phyloP scores from a whole-genome alignment of 2,113 vertebrate genomes.

The Gambusia holbrooki region DNA sequence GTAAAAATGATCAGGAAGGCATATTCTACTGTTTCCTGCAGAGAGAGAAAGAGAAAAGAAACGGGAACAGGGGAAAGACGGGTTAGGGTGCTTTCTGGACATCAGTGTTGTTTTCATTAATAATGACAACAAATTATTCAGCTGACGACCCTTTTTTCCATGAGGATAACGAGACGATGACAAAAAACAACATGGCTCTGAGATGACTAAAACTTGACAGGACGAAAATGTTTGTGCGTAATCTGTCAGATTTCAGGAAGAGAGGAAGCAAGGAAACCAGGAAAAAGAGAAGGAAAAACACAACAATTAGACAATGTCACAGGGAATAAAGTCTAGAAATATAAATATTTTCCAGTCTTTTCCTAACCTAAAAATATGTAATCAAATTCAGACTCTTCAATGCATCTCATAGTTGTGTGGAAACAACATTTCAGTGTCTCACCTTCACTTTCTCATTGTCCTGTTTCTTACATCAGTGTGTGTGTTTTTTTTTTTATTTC shows the following conservation, averaged over 20 bases:
- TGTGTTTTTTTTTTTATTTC: background rate
- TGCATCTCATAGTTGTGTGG: background rate
- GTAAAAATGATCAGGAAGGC: constrained; percentile 99
- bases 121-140: too few species aligned
- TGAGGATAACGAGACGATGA: too few species aligned
- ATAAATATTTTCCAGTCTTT: background rate
- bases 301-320: background rate
- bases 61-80: background rate
- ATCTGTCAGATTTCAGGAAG: background rate
- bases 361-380: background rate
- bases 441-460: constrained; percentile 30
- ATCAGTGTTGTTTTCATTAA: background rate
- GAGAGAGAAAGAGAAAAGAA: background rate
- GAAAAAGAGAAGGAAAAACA: too few species aligned
- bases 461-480: constrained; percentile 14
- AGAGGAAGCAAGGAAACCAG: background rate
- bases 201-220: too few species aligned
- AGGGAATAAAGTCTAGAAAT: background rate
- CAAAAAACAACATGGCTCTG: too few species aligned
- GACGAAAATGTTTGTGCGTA: too few species aligned
- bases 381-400: too few species aligned
- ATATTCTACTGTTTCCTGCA: constrained; percentile 99
- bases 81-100: background rate
- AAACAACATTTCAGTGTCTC: background rate
- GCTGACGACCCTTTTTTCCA: background rate